phyloP scores from a whole-genome alignment of 2,888 invertebrate genomes.

The Gnatocerus cornutus region DNA sequence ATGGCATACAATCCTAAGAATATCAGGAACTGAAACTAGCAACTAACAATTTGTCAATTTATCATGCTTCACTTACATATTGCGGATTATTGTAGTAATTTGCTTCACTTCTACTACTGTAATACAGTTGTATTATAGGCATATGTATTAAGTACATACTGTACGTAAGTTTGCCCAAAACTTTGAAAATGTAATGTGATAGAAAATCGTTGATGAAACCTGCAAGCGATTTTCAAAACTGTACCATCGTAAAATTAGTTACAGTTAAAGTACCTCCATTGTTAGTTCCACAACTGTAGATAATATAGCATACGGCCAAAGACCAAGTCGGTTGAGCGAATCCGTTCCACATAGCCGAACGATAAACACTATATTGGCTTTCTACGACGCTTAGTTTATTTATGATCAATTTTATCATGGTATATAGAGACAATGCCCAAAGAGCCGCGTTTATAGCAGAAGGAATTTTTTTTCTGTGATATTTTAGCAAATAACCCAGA shows the following conservation, averaged over 20 bases:
- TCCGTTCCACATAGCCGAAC: not conserved
- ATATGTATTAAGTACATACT: not conserved
- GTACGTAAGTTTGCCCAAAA: constrained; percentile 3
- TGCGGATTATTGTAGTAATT: no score
- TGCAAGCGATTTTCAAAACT: not conserved
- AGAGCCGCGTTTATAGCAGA: no score
- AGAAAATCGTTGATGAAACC: constrained; percentile 4
- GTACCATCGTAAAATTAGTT: no score
- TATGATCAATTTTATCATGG: not conserved
- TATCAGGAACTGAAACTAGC: no score
- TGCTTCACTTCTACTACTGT: no score
- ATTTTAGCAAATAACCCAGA: not conserved
- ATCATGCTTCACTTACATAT: no score
- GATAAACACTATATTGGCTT: not conserved
- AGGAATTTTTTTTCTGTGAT: not conserved
- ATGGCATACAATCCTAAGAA: not conserved
- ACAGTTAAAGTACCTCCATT: constrained; percentile 1
- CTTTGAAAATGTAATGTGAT: not conserved
- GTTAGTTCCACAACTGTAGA: constrained; percentile 6
- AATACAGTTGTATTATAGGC: not conserved
- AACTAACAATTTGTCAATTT: no score
- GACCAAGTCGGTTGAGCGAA: constrained; percentile 8
- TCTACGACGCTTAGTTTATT: not conserved
- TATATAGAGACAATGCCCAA: not conserved
- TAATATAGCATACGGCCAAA: constrained; percentile 1